Conservation (phyloP, 1,140 invertebrate genomes). For the Platyscapa corneri region DNA sequence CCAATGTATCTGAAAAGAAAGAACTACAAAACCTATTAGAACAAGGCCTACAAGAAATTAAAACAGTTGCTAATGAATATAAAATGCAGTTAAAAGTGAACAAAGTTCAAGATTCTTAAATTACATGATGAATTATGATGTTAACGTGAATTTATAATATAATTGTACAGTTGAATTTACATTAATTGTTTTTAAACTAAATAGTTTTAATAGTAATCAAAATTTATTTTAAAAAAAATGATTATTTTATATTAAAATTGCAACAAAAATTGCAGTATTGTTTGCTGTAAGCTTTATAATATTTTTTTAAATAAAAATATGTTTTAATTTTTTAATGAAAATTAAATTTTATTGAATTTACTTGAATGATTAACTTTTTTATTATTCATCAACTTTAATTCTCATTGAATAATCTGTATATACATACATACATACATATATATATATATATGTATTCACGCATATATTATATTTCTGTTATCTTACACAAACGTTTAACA, state of each 20-base stretch:
- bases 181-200: constrained; percentile 8
- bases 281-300: background rate
- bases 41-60: constrained; percentile 72
- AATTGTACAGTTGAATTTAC: constrained; percentile 38
- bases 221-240: background rate
- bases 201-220: constrained; percentile 22
- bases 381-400: no score
- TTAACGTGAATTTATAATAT: background rate
- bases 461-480: no score
- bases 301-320: background rate
- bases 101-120: constrained; percentile 54
- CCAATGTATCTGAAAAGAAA: constrained; percentile 69
- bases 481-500: background rate
- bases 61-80: constrained; percentile 74
- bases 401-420: no score
- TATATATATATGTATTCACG: no score
- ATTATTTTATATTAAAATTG: constrained; percentile 31
- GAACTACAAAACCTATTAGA: constrained; percentile 67
- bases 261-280: background rate
- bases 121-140: constrained; percentile 36
- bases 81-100: constrained; percentile 71
- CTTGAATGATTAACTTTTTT: background rate
- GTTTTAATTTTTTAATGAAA: background rate
- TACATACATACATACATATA: no score
- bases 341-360: background rate